Conservation (phyloP, 2,888 invertebrate species). For the Saturnia pavonia region DNA sequence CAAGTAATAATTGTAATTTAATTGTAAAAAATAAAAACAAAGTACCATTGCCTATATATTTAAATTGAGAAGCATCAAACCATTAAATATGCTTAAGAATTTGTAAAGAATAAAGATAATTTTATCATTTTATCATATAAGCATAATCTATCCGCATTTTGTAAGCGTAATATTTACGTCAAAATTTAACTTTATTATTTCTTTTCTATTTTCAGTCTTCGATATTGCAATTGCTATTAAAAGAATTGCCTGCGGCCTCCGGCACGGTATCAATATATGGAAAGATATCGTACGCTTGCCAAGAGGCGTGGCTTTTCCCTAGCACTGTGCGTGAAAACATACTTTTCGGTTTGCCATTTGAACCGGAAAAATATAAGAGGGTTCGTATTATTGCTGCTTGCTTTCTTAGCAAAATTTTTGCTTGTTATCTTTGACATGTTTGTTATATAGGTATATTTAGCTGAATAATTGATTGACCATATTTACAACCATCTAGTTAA, state of each 20-base stretch:
- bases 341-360: constrained; percentile 87
- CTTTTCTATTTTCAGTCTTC: constrained; percentile 76
- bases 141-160: not conserved
- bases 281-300: constrained; percentile 87
- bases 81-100: not conserved
- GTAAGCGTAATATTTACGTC: not conserved
- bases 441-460: not conserved
- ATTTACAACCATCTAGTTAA: not conserved
- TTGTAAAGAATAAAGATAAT: not conserved
- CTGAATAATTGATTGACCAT: not conserved
- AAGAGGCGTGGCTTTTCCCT: constrained; percentile 93
- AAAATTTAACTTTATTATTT: not conserved
- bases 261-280: constrained; percentile 86
- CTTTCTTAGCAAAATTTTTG: constrained; percentile 10
- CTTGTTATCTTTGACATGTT: not conserved
- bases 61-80: too few relatives aligned
- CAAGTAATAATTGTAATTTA: too few relatives aligned
- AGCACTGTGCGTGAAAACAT: constrained; percentile 92
- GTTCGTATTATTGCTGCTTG: constrained; percentile 47
- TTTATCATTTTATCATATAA: too few relatives aligned
- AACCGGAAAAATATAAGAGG: constrained; percentile 80
- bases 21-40: too few relatives aligned
- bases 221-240: constrained; percentile 85
- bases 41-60: too few relatives aligned
- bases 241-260: constrained; percentile 84